Conservation (phyloP, 2,888 invertebrate genomes). For the Teleogryllus oceanicus region DNA sequence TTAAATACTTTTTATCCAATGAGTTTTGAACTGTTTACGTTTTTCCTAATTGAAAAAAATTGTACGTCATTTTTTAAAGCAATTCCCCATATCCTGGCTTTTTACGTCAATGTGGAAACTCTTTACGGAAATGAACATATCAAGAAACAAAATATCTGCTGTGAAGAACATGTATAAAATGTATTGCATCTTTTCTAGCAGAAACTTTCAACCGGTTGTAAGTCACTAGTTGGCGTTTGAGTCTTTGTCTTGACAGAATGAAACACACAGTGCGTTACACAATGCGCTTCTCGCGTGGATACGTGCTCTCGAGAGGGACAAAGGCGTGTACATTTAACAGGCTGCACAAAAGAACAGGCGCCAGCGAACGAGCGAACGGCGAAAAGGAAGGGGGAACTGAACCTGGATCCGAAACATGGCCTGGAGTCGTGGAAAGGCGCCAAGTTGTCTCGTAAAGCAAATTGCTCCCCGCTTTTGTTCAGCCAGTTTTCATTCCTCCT, state of each 20-base stretch:
- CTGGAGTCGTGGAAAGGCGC: background rate
- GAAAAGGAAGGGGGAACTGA: background rate
- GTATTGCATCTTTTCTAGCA: too few species aligned
- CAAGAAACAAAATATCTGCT: too few species aligned
- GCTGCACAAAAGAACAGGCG: background rate
- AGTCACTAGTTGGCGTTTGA: too few species aligned
- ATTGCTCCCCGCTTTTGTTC: background rate
- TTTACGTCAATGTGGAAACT: too few species aligned
- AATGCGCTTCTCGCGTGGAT: background rate
- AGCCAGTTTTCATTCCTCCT: background rate
- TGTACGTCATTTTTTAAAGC: too few species aligned
- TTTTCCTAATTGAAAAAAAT: too few species aligned
- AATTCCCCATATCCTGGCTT: too few species aligned
- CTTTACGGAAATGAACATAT: too few species aligned
- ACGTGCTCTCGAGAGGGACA: background rate
- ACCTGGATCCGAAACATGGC: background rate
- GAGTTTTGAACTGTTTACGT: too few species aligned
- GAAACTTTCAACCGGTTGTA: too few species aligned
- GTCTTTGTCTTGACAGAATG: background rate
- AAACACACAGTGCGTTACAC: background rate
- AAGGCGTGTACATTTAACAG: constrained; percentile 5
- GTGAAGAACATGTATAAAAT: too few species aligned
- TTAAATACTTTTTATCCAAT: too few species aligned
- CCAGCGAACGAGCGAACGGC: background rate
- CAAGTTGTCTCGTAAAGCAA: constrained; percentile 18